Conservation (phyloP, 2,888 invertebrate species). For the Dysmachus trigonus region DNA sequence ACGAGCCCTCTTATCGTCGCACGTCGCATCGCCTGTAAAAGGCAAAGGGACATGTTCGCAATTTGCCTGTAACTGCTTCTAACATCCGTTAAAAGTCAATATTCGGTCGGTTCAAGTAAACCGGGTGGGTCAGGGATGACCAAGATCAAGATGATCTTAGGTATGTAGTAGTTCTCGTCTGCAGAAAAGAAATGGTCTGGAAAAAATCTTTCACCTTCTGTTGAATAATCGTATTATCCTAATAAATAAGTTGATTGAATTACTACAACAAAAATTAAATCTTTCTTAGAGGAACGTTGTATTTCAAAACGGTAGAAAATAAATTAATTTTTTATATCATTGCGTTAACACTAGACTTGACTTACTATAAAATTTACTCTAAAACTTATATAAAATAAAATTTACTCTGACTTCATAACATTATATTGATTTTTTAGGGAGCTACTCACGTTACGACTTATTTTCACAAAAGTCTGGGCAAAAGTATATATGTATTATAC, state of each 20-base stretch:
- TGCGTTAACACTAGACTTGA: no score
- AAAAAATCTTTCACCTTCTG: background rate
- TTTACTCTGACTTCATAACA: no score
- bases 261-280: no score
- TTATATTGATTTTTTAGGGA: no score
- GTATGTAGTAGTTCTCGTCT: background rate
- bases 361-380: no score
- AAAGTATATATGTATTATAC: no score
- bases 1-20: background rate
- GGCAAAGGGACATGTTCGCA: background rate
- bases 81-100: background rate
- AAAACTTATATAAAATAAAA: no score
- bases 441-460: no score
- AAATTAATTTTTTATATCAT: no score
- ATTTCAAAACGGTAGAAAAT: no score
- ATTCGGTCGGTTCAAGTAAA: background rate
- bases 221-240: background rate
- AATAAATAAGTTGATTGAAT: background rate
- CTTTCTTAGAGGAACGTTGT: no score
- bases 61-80: background rate
- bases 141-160: background rate
- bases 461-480: no score
- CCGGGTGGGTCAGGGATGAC: background rate
- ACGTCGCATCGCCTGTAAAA: background rate
- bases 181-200: background rate